Conservation (phyloP, 2,888 invertebrate genomes). For the Aphidoletes aphidimyza region DNA sequence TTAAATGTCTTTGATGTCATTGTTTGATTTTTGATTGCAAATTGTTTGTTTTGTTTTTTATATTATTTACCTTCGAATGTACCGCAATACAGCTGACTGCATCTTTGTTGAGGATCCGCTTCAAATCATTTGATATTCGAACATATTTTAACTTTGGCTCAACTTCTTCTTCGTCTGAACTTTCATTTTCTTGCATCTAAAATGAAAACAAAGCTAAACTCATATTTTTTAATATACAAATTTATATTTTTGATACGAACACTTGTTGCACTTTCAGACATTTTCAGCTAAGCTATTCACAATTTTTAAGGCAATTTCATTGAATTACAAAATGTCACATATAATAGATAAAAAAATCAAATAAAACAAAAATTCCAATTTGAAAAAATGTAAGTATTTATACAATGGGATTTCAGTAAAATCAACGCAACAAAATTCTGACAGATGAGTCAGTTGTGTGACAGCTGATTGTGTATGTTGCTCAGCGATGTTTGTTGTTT, state of each 20-base stretch:
- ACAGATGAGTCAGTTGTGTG: constrained; percentile 19
- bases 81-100: constrained; percentile 91
- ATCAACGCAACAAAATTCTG: background rate
- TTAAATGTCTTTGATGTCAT: background rate
- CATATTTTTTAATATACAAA: background rate
- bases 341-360: background rate
- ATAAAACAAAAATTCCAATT: background rate
- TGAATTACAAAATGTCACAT: background rate
- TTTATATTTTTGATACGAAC: background rate
- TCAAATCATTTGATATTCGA: constrained; percentile 87
- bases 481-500: constrained; percentile 33
- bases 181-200: constrained; percentile 61
- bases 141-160: constrained; percentile 94
- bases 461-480: background rate
- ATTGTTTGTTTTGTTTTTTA: too few species aligned
- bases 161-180: constrained; percentile 69
- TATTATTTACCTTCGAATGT: constrained; percentile 86
- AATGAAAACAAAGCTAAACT: too few species aligned
- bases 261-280: constrained; percentile 1
- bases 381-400: background rate
- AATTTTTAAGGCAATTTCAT: constrained; percentile 13
- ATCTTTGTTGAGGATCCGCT: constrained; percentile 84
- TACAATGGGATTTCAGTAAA: background rate
- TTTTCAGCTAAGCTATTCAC: background rate
- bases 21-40: constrained; percentile 54